phyloP scores from a whole-genome alignment of 2,797 vertebrate genomes.

The Ataeniobius toweri region DNA sequence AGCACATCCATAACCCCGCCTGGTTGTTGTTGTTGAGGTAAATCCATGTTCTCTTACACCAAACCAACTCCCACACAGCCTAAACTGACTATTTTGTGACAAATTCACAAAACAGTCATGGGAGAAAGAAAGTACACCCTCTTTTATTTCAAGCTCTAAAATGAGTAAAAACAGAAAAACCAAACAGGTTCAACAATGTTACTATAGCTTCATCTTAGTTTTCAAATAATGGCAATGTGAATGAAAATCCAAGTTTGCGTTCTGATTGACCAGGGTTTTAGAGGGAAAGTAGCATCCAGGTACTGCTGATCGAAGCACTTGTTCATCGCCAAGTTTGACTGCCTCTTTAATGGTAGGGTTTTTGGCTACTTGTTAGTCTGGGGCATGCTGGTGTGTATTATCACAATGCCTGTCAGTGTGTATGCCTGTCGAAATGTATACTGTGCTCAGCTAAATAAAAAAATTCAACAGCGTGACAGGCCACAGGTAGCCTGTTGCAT shows the following conservation, averaged over 20 bases:
- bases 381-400: background rate
- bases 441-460: background rate
- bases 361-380: background rate
- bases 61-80: slow-evolving; percentile 46
- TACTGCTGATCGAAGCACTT: background rate
- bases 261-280: background rate
- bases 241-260: background rate
- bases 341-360: background rate
- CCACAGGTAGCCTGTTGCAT: too few species aligned
- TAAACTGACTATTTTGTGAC: slow-evolving; percentile 32
- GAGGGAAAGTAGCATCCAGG: background rate
- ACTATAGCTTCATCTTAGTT: background rate
- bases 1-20: slow-evolving; percentile 12
- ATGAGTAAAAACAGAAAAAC: background rate
- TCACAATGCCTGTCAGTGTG: background rate
- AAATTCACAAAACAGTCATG: background rate
- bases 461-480: background rate
- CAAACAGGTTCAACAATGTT: too few species aligned
- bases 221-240: background rate
- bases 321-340: background rate
- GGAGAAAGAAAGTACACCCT: background rate
- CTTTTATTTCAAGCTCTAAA: background rate
- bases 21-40: slow-evolving; percentile 21
- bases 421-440: background rate
- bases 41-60: slow-evolving; percentile 35